Percentiles rank a stretch among this genome's conserved stretches.
These are phyloP conservation scores for Lepidothrix coronata DNA, from an alignment of 2,113 vertebrate genomes.

Conservation along the genomic window DNA sequence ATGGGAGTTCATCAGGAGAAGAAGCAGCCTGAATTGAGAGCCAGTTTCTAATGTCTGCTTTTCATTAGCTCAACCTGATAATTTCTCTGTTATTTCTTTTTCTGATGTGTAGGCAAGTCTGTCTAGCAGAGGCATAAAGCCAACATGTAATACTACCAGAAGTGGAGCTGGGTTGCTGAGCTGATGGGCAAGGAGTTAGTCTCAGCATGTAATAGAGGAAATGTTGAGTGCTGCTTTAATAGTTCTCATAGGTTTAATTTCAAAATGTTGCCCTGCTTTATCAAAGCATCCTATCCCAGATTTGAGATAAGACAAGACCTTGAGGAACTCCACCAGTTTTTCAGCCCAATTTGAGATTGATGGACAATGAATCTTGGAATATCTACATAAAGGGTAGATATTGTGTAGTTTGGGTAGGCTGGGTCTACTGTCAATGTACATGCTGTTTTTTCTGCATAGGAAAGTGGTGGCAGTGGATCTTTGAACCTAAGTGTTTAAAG, in stretches of 20 bases:
- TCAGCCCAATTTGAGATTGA: not conserved
- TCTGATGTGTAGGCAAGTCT: not conserved
- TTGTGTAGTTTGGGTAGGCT: not conserved
- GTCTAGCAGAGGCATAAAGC: not conserved
- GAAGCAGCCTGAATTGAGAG: not conserved
- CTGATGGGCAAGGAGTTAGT: not conserved
- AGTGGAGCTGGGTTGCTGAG: not conserved
- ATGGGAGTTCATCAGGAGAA: not conserved
- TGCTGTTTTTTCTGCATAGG: not conserved
- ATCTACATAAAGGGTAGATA: not conserved
- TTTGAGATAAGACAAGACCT: not conserved
- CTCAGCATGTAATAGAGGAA: not conserved
- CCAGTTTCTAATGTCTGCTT: not conserved
- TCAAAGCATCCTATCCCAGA: not conserved
- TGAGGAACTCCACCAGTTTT: not conserved
- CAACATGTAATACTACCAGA: not conserved
- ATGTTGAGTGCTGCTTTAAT: not conserved
- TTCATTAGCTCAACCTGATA: not conserved
- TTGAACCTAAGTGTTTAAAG: not conserved
- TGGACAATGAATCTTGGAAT: not conserved
- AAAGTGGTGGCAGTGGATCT: not conserved
- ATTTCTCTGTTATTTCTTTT: not conserved
- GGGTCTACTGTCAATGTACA: not conserved
- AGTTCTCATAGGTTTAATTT: not conserved
- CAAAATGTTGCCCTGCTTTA: not conserved